Evolutionary conservation across 2,113 vertebrate species (phyloP).

Genomic region (Formicarius rufipectus): DNA sequence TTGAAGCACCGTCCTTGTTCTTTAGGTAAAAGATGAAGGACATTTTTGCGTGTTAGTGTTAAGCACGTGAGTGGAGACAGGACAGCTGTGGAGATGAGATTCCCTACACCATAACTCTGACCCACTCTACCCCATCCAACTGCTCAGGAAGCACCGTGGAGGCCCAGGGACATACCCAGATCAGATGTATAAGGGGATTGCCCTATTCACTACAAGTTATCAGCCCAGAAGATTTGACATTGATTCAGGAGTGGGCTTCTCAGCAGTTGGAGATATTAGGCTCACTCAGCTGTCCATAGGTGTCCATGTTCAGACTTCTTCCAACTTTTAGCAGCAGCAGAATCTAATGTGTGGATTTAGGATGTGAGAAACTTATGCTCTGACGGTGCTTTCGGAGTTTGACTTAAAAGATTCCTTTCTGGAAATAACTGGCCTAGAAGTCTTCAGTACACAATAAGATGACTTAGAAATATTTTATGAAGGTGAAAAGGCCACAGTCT

Average conservation of each 20-base stretch:
- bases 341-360: background rate
- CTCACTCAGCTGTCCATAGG: background rate
- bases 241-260: background rate
- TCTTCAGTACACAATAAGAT: background rate
- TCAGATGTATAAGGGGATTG: background rate
- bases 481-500: background rate
- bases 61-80: background rate
- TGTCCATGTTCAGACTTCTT: background rate
- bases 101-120: background rate
- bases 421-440: background rate
- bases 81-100: background rate
- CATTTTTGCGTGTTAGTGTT: background rate
- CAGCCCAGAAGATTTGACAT: background rate
- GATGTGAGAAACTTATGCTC: background rate
- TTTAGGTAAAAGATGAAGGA: background rate
- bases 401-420: background rate
- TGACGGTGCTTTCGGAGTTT: background rate
- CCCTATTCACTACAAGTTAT: background rate
- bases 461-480: background rate
- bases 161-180: background rate
- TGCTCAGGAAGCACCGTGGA: background rate
- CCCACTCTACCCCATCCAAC: fast-evolving
- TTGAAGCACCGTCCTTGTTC: background rate
- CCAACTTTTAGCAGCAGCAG: background rate
- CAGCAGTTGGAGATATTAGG: background rate